phyloP scores from a whole-genome alignment of 1,140 invertebrate species.

The Plectus sambesii region DNA sequence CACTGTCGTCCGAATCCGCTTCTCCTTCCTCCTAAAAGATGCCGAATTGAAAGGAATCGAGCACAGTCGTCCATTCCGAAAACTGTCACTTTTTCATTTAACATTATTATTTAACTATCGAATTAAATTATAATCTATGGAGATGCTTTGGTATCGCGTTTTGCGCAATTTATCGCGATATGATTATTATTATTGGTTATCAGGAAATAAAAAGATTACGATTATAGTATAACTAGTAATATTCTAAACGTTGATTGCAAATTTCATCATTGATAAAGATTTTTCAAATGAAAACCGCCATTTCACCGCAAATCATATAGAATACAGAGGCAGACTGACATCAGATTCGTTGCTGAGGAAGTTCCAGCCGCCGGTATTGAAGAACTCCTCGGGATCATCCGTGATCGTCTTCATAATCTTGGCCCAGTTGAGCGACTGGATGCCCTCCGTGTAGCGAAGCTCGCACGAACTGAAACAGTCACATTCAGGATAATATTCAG shows the following conservation, averaged over 20 bases:
- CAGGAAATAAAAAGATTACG: too few relatives aligned
- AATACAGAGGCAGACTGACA: constrained; percentile 14
- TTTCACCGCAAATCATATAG: too few relatives aligned
- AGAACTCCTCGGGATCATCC: constrained; percentile 96
- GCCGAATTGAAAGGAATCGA: constrained; percentile 43
- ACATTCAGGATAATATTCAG: constrained; percentile 2
- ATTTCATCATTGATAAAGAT: background rate
- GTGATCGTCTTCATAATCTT: constrained; percentile 99
- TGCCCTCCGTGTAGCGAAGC: constrained; percentile 91
- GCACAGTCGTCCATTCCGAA: constrained; percentile 58
- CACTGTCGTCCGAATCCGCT: constrained; percentile 37
- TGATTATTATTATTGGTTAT: too few relatives aligned
- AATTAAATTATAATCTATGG: too few relatives aligned
- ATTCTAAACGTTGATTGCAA: constrained; percentile 57
- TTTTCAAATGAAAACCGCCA: background rate
- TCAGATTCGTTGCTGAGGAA: constrained; percentile 87
- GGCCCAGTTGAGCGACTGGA: constrained; percentile 95
- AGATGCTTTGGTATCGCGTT: too few relatives aligned
- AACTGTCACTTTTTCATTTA: too few relatives aligned
- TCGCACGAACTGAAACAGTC: constrained; percentile 64
- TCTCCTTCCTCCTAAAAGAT: constrained; percentile 44
- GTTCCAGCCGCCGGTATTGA: constrained; percentile 94
- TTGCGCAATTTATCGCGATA: too few relatives aligned
- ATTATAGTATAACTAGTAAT: too few relatives aligned
- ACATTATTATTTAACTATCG: constrained; percentile 45